A percentile compares a stretch with the other conserved stretches of the same genome.
These are phyloP conservation scores for Temnothorax ravouxi DNA, from an alignment of 2,888 invertebrate species.

Conservation along the genomic window DNA sequence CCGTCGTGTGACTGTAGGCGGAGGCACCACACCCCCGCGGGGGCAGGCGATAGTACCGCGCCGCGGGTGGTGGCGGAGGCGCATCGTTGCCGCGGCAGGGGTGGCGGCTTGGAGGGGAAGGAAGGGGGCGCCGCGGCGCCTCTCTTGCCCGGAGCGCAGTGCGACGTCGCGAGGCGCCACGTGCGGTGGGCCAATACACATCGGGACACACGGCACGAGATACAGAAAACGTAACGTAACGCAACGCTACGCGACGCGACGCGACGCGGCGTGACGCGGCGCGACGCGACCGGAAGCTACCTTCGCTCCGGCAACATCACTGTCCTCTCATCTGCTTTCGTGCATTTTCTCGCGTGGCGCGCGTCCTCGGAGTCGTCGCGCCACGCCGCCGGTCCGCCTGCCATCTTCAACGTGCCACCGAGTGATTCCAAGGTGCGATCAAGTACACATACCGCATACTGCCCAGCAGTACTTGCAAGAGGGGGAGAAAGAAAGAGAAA, in stretches of 20 bases:
- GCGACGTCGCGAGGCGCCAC: conserved; percentile 86
- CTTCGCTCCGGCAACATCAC: conserved; percentile 59
- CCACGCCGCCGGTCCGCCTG: conserved; percentile 12
- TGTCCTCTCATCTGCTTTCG: conserved; percentile 28
- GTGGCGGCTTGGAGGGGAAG: conserved; percentile 66
- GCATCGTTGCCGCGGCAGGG: conserved; percentile 64
- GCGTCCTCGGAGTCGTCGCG: conserved; percentile 51
- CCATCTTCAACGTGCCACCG: conserved; percentile 31
- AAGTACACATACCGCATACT: conserved; percentile 17
- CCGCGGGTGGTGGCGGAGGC: conserved; percentile 71
- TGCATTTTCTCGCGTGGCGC: conserved; percentile 17
- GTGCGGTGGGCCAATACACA: conserved; percentile 82
- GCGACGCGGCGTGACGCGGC: conserved; percentile 67
- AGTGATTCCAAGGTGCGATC: conserved; percentile 53
- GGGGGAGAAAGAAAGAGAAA: conserved; percentile 17
- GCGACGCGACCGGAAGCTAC: conserved; percentile 72
- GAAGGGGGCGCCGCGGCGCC: conserved; percentile 81
- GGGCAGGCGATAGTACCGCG: conserved; percentile 64
- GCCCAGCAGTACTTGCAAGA: conserved; percentile 28
- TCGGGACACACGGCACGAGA: conserved; percentile 61
- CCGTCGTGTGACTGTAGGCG: conserved; percentile 84
- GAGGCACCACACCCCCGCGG: conserved; percentile 82
- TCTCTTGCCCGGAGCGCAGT: conserved; percentile 86
- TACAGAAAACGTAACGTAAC: conserved; percentile 34
- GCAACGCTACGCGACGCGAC: conserved; percentile 67